Percentiles rank a stretch among this genome's conserved stretches.
phyloP scores from a whole-genome alignment of 2,888 invertebrate genomes.

The Orthonevra nobilis region DNA sequence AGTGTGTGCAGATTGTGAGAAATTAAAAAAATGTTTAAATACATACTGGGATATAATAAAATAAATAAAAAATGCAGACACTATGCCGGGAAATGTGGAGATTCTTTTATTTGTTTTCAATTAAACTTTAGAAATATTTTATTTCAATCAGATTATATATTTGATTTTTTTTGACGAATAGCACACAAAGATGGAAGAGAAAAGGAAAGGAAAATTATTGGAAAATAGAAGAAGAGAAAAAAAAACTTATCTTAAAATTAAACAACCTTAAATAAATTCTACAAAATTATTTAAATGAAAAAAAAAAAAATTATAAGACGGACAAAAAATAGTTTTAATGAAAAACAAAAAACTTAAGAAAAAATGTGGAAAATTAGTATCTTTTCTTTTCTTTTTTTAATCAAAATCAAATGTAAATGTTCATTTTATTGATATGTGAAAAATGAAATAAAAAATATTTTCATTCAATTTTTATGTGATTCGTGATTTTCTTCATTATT shows the following conservation, averaged over 20 bases:
- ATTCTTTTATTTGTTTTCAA: constrained; percentile 11
- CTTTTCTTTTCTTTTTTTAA: constrained; percentile 14
- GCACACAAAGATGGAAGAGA: constrained; percentile 24
- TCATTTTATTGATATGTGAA: constrained; percentile 55
- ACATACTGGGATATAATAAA: constrained; percentile 71
- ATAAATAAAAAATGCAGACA: constrained; percentile 24
- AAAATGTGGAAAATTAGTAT: constrained; percentile 25
- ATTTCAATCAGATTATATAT: constrained; percentile 16
- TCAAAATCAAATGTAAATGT: constrained; percentile 21
- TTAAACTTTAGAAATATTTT: not conserved
- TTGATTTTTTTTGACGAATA: no score
- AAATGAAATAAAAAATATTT: constrained; percentile 52
- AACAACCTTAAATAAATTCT: constrained; percentile 33
- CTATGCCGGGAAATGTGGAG: constrained; percentile 27
- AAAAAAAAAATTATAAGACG: constrained; percentile 8
- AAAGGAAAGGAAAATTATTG: constrained; percentile 15
- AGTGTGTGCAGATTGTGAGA: constrained; percentile 48
- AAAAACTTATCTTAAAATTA: constrained; percentile 14
- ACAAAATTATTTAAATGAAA: constrained; percentile 21
- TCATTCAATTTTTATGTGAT: constrained; percentile 54
- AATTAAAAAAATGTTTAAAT: constrained; percentile 21
- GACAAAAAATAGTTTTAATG: not conserved
- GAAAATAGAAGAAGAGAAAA: constrained; percentile 20
- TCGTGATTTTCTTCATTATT: constrained; percentile 72
- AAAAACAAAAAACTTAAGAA: constrained; percentile 23